Evolutionary conservation across 2,888 invertebrate species (phyloP), one percentile per base, ranked within the genome.

Genomic region (Callyntrura guangdongensis): DNA sequence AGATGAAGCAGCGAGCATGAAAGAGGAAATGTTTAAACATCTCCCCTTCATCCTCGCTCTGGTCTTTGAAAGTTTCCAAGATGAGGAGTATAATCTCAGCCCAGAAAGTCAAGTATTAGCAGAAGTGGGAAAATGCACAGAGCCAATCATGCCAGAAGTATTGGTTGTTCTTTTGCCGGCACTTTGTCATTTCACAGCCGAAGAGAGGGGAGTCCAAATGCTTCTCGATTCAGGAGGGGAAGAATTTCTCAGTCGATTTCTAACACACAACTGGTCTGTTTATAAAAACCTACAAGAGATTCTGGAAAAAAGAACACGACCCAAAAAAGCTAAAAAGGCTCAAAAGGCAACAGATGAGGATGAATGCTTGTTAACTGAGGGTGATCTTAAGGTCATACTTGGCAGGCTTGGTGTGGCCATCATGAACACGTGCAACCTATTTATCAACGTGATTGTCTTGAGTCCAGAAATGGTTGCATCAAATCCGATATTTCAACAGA

Each of bases 371-470:
- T 95, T 97, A 79, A 97, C 97, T 79, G 96, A 97, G 0, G 96
- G 97, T 94, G 95, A 97, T 92, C 95, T 97, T 89, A 97, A 97
- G 94, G 97, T 97, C 93, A 98, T 87, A 20, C 77, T 98, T 97
- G 97, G 97, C 94, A 97, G 98, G 95, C 97, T 98, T 0, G 96
- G 98, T 91, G 96, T 97, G 2, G 98, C 98, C 0, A 97, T 99
- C 96, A 97, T 98, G 92, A 98, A 98, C 93, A 96, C 98, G 47
- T 98, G 98, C 95, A 98, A 98, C 94, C 97, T 98, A 90, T 97
- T 99, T 93, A 98, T 99, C 97, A 99, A 99, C 95, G 96, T 99
- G 1, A 97, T 98, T 14, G 98, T 98, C 0, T 95, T 98, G 90
- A 98, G 98, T 94, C 97, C 97, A 0, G 97, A 97, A 95, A 95